phyloP scores from a whole-genome alignment of 2,113 vertebrate species.

The mouse (Mus musculus) region GRCm39 chr13:77586501-77587000 shows the following conservation, averaged over 20 bases:
- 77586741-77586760: background rate
- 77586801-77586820: background rate
- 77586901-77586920: background rate
- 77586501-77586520: conserved; percentile 73
- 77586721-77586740: background rate
- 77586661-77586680: conserved; percentile 1
- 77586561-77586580: conserved; percentile 26
- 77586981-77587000: background rate
- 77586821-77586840: background rate
- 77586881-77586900: background rate
- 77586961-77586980: background rate
- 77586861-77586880: background rate
- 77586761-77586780: background rate
- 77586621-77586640: background rate
- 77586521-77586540: conserved; percentile 60
- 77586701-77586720: conserved; percentile 42
- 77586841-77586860: background rate
- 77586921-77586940: background rate
- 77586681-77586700: background rate
- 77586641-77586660: conserved; percentile 2
- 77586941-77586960: background rate
- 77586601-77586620: conserved; percentile 23
- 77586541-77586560: conserved; percentile 28
- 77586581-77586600: background rate
- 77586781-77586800: background rate